Evolutionary conservation across 2,888 invertebrate genomes (phyloP).

Genomic region (Choreutis nemorana): DNA sequence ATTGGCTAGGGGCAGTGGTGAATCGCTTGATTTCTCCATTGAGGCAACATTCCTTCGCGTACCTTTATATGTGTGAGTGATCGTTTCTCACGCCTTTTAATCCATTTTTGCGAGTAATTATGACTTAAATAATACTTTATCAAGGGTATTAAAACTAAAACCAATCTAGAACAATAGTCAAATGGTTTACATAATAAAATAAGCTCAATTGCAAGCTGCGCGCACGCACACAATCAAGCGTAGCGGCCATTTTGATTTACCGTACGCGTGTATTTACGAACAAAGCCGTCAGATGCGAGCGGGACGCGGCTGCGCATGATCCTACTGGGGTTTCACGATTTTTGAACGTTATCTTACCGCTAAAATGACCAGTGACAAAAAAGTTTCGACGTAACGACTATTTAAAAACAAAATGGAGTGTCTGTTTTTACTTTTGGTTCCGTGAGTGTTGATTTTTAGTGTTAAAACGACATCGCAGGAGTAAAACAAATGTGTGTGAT

Average conservation of each 20-base stretch:
- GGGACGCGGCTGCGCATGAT: constrained; percentile 64
- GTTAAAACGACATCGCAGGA: constrained; percentile 51
- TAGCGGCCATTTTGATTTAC: constrained; percentile 65
- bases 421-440: constrained; percentile 60
- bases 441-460: constrained; percentile 60
- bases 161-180: constrained; percentile 4
- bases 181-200: constrained; percentile 19
- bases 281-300: constrained; percentile 67
- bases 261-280: constrained; percentile 63
- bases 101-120: constrained; percentile 17
- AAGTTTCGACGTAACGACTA: constrained; percentile 49
- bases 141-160: constrained; percentile 9
- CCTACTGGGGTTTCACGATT: constrained; percentile 45
- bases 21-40: constrained; percentile 64
- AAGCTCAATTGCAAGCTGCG: constrained; percentile 32
- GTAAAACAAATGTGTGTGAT: constrained; percentile 66
- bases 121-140: constrained; percentile 30
- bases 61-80: constrained; percentile 48
- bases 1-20: constrained; percentile 42
- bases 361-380: constrained; percentile 54
- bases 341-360: constrained; percentile 59
- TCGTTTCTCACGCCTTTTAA: constrained; percentile 43
- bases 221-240: constrained; percentile 45
- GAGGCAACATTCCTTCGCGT: constrained; percentile 65
- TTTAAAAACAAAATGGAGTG: constrained; percentile 65